Percentiles rank a stretch among this genome's conserved stretches.
phyloP scores from a whole-genome alignment of 2,797 vertebrate species.

The Rachycentron canadum region DNA sequence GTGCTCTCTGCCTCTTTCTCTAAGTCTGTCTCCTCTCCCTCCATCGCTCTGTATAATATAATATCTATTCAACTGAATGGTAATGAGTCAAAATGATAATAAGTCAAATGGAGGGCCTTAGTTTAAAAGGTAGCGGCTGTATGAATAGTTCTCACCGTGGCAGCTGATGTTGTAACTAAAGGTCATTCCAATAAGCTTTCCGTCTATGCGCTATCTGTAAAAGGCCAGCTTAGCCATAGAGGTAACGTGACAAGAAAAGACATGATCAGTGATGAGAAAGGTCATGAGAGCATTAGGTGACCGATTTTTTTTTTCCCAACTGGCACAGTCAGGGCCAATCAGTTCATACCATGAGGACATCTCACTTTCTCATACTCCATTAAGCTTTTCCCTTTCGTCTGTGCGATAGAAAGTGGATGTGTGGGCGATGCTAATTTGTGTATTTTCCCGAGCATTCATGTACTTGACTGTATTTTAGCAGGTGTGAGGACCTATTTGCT shows the following conservation, averaged over 20 bases:
- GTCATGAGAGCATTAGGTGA: conserved; percentile 38
- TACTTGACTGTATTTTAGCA: conserved; percentile 6
- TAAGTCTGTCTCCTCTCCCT: conserved; percentile 26
- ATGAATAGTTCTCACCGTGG: conserved; percentile 44
- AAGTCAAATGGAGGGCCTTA: conserved; percentile 36
- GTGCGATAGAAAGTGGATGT: neutral
- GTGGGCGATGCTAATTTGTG: neutral
- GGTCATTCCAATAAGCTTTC: conserved; percentile 65
- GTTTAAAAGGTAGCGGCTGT: conserved; percentile 46
- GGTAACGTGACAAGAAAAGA: conserved; percentile 43
- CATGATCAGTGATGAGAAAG: conserved; percentile 54
- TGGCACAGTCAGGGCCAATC: conserved; percentile 10
- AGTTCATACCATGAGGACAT: neutral
- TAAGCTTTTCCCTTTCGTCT: neutral
- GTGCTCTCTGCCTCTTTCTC: neutral
- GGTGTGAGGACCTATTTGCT: conserved; percentile 1
- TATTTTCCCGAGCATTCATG: neutral
- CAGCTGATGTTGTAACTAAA: conserved; percentile 63
- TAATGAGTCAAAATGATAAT: conserved; percentile 59
- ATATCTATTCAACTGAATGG: conserved; percentile 43
- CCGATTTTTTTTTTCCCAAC: conserved; percentile 9
- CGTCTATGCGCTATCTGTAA: conserved; percentile 47
- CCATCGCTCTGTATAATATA: conserved; percentile 32
- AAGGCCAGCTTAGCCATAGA: conserved; percentile 58
- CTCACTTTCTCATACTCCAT: conserved; percentile 4